These are phyloP conservation scores for Platalea minor DNA, from an alignment of 2,797 vertebrate genomes.

Conservation along the genomic window DNA sequence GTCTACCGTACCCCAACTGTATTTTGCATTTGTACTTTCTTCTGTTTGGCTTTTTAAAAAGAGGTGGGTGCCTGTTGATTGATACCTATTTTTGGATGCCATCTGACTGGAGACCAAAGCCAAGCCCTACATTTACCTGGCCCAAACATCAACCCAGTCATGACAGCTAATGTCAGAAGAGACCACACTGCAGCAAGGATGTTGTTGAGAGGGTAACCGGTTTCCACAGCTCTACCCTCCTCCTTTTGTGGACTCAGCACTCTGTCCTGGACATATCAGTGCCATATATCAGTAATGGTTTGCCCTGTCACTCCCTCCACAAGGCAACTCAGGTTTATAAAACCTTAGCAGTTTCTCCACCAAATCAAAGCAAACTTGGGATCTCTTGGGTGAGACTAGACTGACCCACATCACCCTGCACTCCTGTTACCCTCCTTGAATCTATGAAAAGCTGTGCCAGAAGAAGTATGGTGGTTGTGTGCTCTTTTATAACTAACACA, in stretches of 20 bases:
- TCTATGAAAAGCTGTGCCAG: neutral
- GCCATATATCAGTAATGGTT: neutral
- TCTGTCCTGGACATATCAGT: neutral
- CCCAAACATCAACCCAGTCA: neutral
- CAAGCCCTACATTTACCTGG: neutral
- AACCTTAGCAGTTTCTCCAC: neutral
- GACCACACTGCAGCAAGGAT: neutral
- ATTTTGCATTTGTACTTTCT: neutral
- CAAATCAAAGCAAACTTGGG: fast-evolving
- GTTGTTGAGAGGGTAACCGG: neutral
- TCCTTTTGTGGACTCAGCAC: neutral
- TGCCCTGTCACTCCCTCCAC: neutral
- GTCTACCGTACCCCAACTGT: neutral
- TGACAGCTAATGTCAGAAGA: neutral
- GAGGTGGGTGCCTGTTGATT: neutral
- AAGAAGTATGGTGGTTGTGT: neutral
- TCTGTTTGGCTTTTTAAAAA: neutral
- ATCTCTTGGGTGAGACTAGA: neutral
- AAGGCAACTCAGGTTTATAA: neutral
- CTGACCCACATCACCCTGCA: neutral
- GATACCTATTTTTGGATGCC: neutral
- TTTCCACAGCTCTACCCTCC: neutral
- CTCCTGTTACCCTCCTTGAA: neutral
- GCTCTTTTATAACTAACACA: neutral
- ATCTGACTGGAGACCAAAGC: neutral